Evolutionary conservation across 2,888 invertebrate species (phyloP).

Genomic region (Melieria omissa): DNA sequence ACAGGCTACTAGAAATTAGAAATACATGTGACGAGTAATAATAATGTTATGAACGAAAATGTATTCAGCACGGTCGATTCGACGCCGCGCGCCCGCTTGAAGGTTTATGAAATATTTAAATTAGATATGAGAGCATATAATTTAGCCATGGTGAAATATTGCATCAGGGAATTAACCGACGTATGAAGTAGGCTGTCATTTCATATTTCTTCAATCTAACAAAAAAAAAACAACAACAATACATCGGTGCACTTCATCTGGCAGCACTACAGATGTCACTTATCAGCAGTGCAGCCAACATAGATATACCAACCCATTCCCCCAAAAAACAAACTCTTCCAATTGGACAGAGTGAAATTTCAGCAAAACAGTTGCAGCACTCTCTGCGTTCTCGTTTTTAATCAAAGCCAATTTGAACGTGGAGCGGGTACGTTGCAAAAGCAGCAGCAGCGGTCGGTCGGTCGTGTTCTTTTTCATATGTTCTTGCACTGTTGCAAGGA

Average conservation of each 20-base stretch:
- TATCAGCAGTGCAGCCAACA: slow-evolving; percentile 5
- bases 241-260: background rate
- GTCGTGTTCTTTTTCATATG: slow-evolving; percentile 11
- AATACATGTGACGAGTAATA: too few relatives aligned
- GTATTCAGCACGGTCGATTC: too few relatives aligned
- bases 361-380: background rate
- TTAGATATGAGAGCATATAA: too few relatives aligned
- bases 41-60: too few relatives aligned
- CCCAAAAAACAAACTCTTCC: background rate
- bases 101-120: too few relatives aligned
- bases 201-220: background rate
- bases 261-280: background rate
- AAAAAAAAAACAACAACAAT: background rate
- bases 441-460: background rate
- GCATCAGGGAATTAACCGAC: too few relatives aligned
- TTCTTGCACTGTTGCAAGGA: slow-evolving; percentile 6
- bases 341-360: slow-evolving; percentile 20
- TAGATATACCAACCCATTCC: background rate
- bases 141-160: too few relatives aligned
- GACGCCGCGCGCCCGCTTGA: too few relatives aligned
- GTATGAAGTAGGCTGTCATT: too few relatives aligned
- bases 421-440: background rate
- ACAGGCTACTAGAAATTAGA: too few relatives aligned
- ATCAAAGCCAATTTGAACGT: slow-evolving; percentile 31
- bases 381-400: background rate